Conservation (phyloP, 2,113 vertebrate genomes). For the Romanogobio albipinnatus region DNA sequence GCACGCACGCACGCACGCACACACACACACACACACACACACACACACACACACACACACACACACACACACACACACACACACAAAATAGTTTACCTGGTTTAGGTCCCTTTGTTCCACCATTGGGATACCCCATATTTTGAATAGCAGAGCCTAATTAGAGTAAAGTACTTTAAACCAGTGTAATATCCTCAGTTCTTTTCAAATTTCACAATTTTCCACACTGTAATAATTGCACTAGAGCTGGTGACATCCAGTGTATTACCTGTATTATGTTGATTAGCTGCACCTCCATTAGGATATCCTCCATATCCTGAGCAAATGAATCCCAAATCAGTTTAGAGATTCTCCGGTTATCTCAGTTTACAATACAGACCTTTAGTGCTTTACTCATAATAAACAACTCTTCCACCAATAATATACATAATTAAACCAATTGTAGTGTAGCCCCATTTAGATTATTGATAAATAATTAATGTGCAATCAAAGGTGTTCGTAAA, state of each 20-base stretch:
- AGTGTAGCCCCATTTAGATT: too few species aligned
- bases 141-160: background rate
- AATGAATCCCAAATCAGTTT: constrained; percentile 7
- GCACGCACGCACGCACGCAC: too few species aligned
- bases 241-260: background rate
- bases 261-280: constrained; percentile 31
- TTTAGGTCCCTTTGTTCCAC: constrained; percentile 35
- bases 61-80: too few species aligned
- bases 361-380: background rate
- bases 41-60: too few species aligned
- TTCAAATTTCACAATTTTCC: background rate
- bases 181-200: background rate
- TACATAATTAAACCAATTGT: too few species aligned
- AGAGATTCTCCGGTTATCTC: background rate
- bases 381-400: background rate
- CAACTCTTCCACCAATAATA: background rate
- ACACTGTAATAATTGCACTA: background rate
- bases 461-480: background rate
- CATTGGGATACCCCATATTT: constrained; percentile 39
- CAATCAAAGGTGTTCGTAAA: too few species aligned
- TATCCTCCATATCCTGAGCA: constrained; percentile 33
- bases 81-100: constrained; percentile 37
- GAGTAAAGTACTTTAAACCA: background rate
- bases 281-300: constrained; percentile 30
- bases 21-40: too few species aligned